Percentiles rank a stretch among this genome's conserved stretches.
Conservation (phyloP, 2,888 invertebrate genomes). For the Oegoconia quadripuncta region DNA sequence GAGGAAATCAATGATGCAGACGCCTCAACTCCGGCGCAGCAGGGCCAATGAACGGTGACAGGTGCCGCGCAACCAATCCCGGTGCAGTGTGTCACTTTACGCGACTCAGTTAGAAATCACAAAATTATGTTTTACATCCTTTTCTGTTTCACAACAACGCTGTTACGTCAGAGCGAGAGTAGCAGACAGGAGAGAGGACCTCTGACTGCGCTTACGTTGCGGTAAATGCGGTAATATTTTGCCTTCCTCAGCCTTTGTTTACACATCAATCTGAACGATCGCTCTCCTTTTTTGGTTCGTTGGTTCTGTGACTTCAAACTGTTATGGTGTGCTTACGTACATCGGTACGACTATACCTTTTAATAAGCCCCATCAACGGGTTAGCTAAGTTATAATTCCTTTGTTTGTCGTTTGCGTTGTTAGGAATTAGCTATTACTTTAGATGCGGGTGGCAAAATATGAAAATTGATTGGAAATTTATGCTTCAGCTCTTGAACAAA, state of each 20-base stretch:
- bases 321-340: too few species aligned
- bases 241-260: constrained; percentile 42
- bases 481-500: too few species aligned
- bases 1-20: constrained; percentile 54
- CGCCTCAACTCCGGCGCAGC: constrained; percentile 42
- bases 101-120: constrained; percentile 47
- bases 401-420: constrained; percentile 20
- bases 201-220: constrained; percentile 23
- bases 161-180: constrained; percentile 26
- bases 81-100: constrained; percentile 44
- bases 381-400: too few species aligned
- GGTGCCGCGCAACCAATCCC: constrained; percentile 59
- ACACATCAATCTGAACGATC: constrained; percentile 35
- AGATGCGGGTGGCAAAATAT: too few species aligned
- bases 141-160: constrained; percentile 26
- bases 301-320: too few species aligned
- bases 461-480: too few species aligned
- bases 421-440: too few species aligned
- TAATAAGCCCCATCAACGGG: too few species aligned
- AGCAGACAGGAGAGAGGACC: constrained; percentile 20
- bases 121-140: constrained; percentile 48
- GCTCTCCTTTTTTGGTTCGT: constrained; percentile 31
- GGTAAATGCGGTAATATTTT: too few species aligned
- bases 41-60: constrained; percentile 72
- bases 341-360: too few species aligned